Conservation (phyloP, 2,888 invertebrate species). For the Chrysopilus asiliformis region DNA sequence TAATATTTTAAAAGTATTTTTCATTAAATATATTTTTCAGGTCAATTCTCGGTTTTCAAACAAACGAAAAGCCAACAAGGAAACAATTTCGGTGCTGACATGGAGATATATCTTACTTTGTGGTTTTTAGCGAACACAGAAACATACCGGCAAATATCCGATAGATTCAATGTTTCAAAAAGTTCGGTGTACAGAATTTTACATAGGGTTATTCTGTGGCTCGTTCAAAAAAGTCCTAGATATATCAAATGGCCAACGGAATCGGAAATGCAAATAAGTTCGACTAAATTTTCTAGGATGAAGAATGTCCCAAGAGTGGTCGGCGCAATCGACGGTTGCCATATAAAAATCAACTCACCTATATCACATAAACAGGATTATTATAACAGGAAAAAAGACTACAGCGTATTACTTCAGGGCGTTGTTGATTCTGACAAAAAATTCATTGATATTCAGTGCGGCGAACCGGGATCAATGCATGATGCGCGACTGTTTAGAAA, state of each 20-base stretch:
- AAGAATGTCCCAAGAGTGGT: neutral
- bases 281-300: neutral
- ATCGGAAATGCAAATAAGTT: neutral
- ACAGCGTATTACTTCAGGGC: neutral
- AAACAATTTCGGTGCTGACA: neutral
- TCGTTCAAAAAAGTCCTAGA: neutral
- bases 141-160: constrained; percentile 3
- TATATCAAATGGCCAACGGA: constrained; percentile 2
- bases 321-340: constrained; percentile 1
- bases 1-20: too few relatives aligned
- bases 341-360: neutral
- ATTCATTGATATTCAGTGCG: neutral
- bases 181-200: neutral
- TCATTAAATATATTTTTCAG: too few relatives aligned
- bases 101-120: neutral
- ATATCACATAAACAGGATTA: neutral
- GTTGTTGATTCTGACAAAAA: neutral
- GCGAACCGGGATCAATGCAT: neutral
- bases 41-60: too few relatives aligned
- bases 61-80: too few relatives aligned
- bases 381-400: neutral
- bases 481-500: neutral
- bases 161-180: neutral
- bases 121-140: constrained; percentile 1
- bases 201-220: constrained; percentile 2